Percentiles rank a stretch among this genome's conserved stretches.
phyloP scores from a whole-genome alignment of 2,888 invertebrate genomes.

The Macrosiphum euphorbiae region DNA sequence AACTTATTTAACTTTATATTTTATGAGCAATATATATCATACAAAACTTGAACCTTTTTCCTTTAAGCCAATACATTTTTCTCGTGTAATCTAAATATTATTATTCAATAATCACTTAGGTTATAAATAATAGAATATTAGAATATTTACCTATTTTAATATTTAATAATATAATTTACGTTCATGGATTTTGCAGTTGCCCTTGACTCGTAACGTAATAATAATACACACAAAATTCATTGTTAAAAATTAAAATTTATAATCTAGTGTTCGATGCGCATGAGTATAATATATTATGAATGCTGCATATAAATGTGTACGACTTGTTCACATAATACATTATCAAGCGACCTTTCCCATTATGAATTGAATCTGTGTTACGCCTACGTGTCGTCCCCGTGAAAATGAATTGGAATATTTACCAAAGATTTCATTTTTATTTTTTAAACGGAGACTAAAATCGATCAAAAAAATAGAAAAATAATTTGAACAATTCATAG shows the following conservation, averaged over 20 bases:
- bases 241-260: neutral
- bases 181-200: neutral
- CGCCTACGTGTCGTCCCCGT: neutral
- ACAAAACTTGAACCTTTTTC: neutral
- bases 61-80: no score
- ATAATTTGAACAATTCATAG: neutral
- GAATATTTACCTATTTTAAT: no score
- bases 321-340: neutral
- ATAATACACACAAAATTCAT: neutral
- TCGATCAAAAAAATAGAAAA: neutral
- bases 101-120: no score
- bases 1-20: neutral
- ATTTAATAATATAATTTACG: neutral
- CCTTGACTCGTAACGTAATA: neutral
- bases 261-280: neutral
- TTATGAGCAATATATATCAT: neutral
- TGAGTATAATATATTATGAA: neutral
- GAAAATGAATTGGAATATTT: neutral
- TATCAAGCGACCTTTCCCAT: constrained; percentile 24
- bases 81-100: neutral
- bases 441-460: no score
- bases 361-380: neutral
- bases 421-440: neutral
- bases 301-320: neutral
- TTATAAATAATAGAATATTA: no score